Conservation (phyloP, 2,888 invertebrate genomes). For the Stomorhina lunata region DNA sequence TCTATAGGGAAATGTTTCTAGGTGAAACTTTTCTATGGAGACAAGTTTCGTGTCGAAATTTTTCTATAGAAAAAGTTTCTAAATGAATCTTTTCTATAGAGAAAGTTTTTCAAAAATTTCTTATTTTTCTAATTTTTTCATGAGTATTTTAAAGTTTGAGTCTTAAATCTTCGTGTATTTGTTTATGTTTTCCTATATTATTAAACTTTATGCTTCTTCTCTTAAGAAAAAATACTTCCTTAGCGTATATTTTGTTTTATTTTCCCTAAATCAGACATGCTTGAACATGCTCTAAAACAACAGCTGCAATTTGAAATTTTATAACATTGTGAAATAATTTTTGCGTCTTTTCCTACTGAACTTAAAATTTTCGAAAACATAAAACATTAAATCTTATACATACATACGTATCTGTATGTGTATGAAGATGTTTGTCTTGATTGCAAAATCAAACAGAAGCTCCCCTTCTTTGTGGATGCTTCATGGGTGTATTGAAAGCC, state of each 20-base stretch:
- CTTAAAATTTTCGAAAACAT: not conserved
- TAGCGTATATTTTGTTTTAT: not conserved
- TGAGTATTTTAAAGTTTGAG: too few relatives aligned
- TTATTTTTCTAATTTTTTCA: too few relatives aligned
- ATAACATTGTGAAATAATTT: constrained; percentile 29
- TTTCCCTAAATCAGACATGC: constrained; percentile 49
- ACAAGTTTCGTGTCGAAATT: too few relatives aligned
- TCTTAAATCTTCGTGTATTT: too few relatives aligned
- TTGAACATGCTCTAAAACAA: constrained; percentile 32
- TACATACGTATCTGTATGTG: too few relatives aligned
- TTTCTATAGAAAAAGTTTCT: too few relatives aligned
- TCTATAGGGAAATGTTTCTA: too few relatives aligned
- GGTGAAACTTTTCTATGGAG: too few relatives aligned
- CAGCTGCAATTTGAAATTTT: constrained; percentile 46
- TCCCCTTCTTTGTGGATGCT: not conserved
- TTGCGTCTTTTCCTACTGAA: not conserved
- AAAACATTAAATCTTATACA: not conserved
- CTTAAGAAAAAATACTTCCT: not conserved
- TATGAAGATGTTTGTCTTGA: not conserved
- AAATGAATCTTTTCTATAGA: too few relatives aligned
- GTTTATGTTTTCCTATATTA: too few relatives aligned
- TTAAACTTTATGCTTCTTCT: not conserved
- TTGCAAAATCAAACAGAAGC: constrained; percentile 28
- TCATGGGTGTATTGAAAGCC: not conserved
- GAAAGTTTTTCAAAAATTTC: too few relatives aligned